A percentile compares a stretch with the other conserved stretches of the same genome.
Conservation (phyloP, 2,113 vertebrate species). For the Danionella cerebrum region DNA sequence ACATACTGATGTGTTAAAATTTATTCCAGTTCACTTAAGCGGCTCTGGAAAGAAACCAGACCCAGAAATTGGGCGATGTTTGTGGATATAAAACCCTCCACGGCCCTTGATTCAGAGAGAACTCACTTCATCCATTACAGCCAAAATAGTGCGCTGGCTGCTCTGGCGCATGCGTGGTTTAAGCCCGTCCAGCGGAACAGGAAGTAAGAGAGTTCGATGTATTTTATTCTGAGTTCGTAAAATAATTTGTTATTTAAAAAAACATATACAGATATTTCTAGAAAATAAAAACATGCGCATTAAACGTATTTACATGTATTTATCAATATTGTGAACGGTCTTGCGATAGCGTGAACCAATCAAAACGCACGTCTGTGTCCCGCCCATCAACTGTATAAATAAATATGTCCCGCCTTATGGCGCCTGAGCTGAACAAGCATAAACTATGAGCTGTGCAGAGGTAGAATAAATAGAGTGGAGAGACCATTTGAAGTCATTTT, state of each 20-base stretch:
- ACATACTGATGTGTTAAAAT: constrained; percentile 71
- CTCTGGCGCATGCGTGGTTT: neutral
- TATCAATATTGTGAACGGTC: constrained; percentile 51
- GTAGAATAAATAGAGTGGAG: too few species aligned
- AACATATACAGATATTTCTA: too few species aligned
- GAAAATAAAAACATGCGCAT: too few species aligned
- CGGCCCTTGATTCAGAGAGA: constrained; percentile 60
- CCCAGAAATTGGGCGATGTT: constrained; percentile 75
- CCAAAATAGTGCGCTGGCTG: constrained; percentile 50
- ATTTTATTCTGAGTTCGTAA: neutral
- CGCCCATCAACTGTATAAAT: neutral
- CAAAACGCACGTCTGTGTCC: constrained; percentile 35
- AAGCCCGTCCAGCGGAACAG: constrained; percentile 7
- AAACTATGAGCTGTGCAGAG: too few species aligned
- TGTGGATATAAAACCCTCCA: constrained; percentile 73
- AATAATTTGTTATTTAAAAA: neutral
- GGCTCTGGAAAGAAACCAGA: constrained; percentile 71
- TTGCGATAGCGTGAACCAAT: constrained; percentile 52
- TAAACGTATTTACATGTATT: too few species aligned
- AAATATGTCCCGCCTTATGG: too few species aligned
- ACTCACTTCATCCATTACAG: constrained; percentile 73
- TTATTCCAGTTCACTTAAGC: constrained; percentile 76
- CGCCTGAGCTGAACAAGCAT: too few species aligned
- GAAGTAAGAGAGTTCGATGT: neutral
- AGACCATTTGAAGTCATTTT: too few species aligned